Conservation (phyloP, 2,888 invertebrate genomes). For the Liodrosophila aerea region DNA sequence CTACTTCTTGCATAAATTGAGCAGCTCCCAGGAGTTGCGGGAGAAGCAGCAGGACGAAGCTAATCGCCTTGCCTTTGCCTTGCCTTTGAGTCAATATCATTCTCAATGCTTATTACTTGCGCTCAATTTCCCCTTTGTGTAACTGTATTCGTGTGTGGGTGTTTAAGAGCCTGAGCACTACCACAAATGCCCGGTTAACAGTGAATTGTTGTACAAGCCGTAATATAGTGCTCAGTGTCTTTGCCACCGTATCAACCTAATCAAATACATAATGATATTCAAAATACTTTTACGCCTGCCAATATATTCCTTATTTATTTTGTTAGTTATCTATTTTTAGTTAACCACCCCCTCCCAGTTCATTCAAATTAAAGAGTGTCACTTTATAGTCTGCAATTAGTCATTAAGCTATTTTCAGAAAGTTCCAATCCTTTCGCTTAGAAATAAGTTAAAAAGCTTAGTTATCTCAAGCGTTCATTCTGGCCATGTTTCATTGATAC, state of each 20-base stretch:
- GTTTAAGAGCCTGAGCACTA: no score
- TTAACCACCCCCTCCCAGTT: no score
- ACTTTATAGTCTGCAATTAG: no score
- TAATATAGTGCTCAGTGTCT: no score
- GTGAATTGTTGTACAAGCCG: no score
- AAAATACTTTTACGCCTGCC: conserved; percentile 11
- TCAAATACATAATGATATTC: neutral
- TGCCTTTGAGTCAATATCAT: conserved; percentile 44
- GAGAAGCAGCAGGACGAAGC: neutral
- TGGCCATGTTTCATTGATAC: neutral
- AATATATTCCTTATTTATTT: conserved; percentile 25
- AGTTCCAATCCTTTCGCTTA: neutral
- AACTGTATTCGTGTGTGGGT: no score
- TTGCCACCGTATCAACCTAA: conserved; percentile 11
- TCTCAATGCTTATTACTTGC: conserved; percentile 55
- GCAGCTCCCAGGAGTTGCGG: conserved; percentile 11
- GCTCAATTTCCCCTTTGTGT: conserved; percentile 58
- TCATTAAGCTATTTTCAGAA: no score
- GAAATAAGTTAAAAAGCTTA: conserved; percentile 3
- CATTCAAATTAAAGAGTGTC: no score
- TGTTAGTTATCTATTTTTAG: no score
- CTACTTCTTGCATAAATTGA: conserved; percentile 48
- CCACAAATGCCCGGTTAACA: no score
- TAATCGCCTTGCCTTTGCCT: conserved; percentile 19
- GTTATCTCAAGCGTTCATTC: no score